Evolutionary conservation across 2,888 invertebrate genomes (phyloP).

Genomic region (Lacanobia wlatinum): DNA sequence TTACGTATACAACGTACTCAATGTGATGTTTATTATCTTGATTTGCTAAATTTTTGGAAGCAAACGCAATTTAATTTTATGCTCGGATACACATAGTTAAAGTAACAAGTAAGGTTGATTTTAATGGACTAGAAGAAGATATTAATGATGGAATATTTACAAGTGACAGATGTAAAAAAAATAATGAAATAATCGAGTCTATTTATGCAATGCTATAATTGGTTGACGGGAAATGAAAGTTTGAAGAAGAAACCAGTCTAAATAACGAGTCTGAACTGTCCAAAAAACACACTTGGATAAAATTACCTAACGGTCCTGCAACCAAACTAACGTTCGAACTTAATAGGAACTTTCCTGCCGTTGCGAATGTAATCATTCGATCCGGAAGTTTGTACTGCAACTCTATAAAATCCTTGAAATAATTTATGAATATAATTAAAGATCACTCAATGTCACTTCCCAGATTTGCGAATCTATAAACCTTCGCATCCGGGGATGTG

Average conservation of each 20-base stretch:
- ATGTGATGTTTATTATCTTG: slow-evolving; percentile 40
- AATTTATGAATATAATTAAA: slow-evolving; percentile 52
- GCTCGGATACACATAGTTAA: slow-evolving; percentile 29
- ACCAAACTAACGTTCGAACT: neutral
- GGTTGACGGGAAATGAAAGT: slow-evolving; percentile 31
- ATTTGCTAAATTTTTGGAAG: slow-evolving; percentile 48
- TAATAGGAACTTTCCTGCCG: slow-evolving; percentile 16
- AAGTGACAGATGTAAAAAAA: neutral
- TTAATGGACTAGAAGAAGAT: neutral
- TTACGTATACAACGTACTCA: slow-evolving; percentile 53
- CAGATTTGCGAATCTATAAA: slow-evolving; percentile 35
- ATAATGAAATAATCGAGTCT: neutral
- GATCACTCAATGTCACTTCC: slow-evolving; percentile 55
- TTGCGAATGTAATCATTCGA: slow-evolving; percentile 19
- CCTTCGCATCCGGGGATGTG: slow-evolving; percentile 52
- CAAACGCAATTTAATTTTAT: slow-evolving; percentile 39
- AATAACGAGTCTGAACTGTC: slow-evolving; percentile 10
- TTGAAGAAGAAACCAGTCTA: slow-evolving; percentile 15
- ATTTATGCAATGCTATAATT: slow-evolving; percentile 6
- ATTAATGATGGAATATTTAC: neutral
- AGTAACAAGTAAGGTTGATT: neutral
- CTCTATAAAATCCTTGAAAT: slow-evolving; percentile 60
- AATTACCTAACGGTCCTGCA: slow-evolving; percentile 19
- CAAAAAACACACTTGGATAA: slow-evolving; percentile 6
- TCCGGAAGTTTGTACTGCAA: slow-evolving; percentile 51